Evolutionary conservation across 2,888 invertebrate genomes (phyloP).

Genomic region (Imbricaverruca yamaguchii): DNA sequence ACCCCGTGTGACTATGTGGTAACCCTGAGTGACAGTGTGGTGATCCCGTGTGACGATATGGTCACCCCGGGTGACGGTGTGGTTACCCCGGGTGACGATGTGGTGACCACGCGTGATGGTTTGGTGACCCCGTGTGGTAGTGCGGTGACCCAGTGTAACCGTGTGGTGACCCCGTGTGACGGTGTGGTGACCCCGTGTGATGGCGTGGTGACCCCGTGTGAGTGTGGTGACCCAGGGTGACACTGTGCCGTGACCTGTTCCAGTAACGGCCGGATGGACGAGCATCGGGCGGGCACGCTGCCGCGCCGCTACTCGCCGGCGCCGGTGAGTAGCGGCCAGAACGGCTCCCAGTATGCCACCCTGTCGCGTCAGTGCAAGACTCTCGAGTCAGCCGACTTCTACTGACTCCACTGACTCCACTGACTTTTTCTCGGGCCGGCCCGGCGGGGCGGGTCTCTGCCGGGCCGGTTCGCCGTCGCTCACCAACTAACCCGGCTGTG

Average conservation of each 20-base stretch:
- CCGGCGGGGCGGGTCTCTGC: neutral
- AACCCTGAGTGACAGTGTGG: no score
- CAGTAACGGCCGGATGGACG: slow-evolving; percentile 36
- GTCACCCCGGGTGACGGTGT: no score
- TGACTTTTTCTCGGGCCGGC: neutral
- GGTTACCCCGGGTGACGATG: slow-evolving; percentile 26
- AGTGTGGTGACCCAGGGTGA: slow-evolving; percentile 17
- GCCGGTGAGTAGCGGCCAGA: slow-evolving; percentile 49
- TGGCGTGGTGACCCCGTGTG: no score
- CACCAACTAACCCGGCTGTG: neutral
- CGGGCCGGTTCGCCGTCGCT: neutral
- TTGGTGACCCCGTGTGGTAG: no score
- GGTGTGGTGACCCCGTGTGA: no score
- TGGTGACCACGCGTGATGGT: no score
- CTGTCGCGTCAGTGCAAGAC: slow-evolving; percentile 94
- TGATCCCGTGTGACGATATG: no score
- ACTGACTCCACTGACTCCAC: slow-evolving; percentile 47
- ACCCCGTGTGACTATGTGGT: no score
- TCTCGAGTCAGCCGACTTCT: slow-evolving; percentile 85
- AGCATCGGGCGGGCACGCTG: neutral
- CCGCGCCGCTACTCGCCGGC: slow-evolving; percentile 34
- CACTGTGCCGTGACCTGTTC: slow-evolving; percentile 27
- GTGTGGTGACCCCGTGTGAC: no score
- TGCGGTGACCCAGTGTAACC: no score
- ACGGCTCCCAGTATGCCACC: slow-evolving; percentile 83